Evolutionary conservation across 2,888 invertebrate genomes (phyloP), one percentile per base, ranked within the genome.

Genomic region (Drosophila fulvimacula): DNA sequence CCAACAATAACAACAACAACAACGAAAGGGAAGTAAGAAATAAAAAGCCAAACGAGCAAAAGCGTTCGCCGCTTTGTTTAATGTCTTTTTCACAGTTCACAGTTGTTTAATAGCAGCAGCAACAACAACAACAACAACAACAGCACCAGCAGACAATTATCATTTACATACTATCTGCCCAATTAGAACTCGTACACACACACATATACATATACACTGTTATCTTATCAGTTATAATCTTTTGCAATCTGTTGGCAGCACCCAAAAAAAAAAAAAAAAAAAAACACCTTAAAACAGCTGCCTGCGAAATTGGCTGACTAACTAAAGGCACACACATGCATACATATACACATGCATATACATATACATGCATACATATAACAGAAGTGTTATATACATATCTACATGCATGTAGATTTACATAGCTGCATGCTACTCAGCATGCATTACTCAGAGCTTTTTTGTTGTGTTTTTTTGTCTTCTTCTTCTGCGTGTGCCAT

Each of bases 151-250:
- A 53, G 30, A 55, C 41, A 55, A 55, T 55, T 62, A 38, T 38
- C 21, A 49, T 61, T 61, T 61, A 41, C 60, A 49, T 61, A 34
- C 32, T 27, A 30, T 39, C 46, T 57, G 13, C 34, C 60, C 48
- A 48, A 34, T 60, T 59, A 41, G 59, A 52, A 55, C 27, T 60
- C 44, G 51, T 57, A 58, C 41, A 51, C 30, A 53, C 42, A 41
- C 34, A 36, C 51, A 39, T 34, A 36, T 21, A 42, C 46, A 39
- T 19, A 13, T 34, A 34, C 21, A 75, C 46, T 61, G 63, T 79
- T 84, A 81, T 81, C 81, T 81, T 81, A 81, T 81, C 81, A 69
- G 77, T 15, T 66, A 61, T 74, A 79, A 81, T 81, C 82, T 66
- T 79, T 83, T 64, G 82, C 82, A 76, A 84, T 79, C 68, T 65